Evolutionary conservation across 2,797 vertebrate species (phyloP).

Genomic region (Kryptopterus vitreolus): DNA sequence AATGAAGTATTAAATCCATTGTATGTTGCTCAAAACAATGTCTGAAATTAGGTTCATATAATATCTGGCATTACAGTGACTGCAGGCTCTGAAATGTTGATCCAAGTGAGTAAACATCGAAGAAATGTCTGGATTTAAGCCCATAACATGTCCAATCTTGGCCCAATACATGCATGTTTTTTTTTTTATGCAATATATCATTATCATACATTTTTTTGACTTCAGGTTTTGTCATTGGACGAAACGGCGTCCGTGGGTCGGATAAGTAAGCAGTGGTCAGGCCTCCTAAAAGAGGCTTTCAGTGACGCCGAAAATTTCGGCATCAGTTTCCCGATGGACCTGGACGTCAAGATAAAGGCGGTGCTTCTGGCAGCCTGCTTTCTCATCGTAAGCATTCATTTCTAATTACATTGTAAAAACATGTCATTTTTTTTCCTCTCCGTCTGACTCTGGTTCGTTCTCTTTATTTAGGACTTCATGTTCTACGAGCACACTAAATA

Average conservation of each 20-base stretch:
- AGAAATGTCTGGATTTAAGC: too few species aligned
- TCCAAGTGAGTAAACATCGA: too few species aligned
- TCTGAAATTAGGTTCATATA: too few species aligned
- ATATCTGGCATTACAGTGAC: too few species aligned
- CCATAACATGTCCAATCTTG: too few species aligned
- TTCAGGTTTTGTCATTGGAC: slow-evolving; percentile 62
- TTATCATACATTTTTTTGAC: neutral
- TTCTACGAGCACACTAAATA: slow-evolving; percentile 63
- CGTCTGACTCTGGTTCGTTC: neutral
- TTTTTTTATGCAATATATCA: too few species aligned
- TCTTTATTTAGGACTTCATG: slow-evolving; percentile 64
- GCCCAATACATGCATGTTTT: too few species aligned
- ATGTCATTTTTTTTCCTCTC: neutral
- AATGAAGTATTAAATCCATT: too few species aligned
- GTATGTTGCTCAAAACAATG: too few species aligned
- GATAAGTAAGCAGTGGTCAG: slow-evolving; percentile 79
- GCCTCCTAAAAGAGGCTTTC: slow-evolving; percentile 69
- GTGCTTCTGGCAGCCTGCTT: slow-evolving; percentile 79
- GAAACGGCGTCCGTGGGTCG: slow-evolving; percentile 66
- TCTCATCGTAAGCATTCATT: slow-evolving; percentile 75
- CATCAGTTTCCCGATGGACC: slow-evolving; percentile 76
- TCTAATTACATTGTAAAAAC: neutral
- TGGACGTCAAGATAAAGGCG: slow-evolving; percentile 82
- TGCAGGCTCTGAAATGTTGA: too few species aligned
- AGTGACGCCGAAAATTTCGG: slow-evolving; percentile 78